Evolutionary conservation across 2,797 vertebrate genomes (phyloP).

Genomic region (Onychomys torridus): DNA sequence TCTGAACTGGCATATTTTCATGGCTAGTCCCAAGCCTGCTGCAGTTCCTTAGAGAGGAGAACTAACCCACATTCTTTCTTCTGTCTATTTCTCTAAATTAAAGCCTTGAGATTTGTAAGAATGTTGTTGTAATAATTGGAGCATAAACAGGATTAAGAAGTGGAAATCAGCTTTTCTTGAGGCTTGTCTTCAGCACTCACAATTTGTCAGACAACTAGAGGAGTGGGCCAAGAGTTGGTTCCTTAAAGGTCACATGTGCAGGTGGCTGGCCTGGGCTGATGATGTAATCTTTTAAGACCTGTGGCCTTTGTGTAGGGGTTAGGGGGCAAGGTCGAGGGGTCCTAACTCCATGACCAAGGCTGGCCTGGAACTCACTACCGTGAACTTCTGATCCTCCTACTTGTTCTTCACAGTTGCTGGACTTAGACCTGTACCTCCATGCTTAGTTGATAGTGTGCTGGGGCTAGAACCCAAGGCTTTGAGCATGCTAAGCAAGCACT

Average conservation of each 20-base stretch:
- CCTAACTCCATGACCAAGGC: not conserved
- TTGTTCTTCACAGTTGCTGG: not conserved
- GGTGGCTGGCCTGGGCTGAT: too few species aligned
- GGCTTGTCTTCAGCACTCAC: not conserved
- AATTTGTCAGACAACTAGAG: rapidly evolving
- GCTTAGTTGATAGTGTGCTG: not conserved
- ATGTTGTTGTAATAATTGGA: not conserved
- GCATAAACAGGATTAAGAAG: not conserved
- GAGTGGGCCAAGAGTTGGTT: not conserved
- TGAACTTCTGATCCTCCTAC: not conserved
- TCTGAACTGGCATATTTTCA: not conserved
- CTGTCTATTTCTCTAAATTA: not conserved
- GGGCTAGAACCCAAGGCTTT: not conserved
- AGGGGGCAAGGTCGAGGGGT: not conserved
- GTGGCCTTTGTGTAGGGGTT: not conserved
- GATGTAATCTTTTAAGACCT: rapidly evolving
- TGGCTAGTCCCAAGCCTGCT: not conserved
- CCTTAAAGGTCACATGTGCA: rapidly evolving
- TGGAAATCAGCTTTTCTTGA: not conserved
- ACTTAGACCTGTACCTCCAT: not conserved
- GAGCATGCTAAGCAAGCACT: not conserved
- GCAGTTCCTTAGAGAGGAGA: not conserved
- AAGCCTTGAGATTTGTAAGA: not conserved
- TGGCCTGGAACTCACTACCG: not conserved
- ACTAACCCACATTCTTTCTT: not conserved